Evolutionary conservation across 2,888 invertebrate genomes (phyloP), one percentile per base, ranked within the genome.

Genomic region (Xanthostigma xanthostigma): DNA sequence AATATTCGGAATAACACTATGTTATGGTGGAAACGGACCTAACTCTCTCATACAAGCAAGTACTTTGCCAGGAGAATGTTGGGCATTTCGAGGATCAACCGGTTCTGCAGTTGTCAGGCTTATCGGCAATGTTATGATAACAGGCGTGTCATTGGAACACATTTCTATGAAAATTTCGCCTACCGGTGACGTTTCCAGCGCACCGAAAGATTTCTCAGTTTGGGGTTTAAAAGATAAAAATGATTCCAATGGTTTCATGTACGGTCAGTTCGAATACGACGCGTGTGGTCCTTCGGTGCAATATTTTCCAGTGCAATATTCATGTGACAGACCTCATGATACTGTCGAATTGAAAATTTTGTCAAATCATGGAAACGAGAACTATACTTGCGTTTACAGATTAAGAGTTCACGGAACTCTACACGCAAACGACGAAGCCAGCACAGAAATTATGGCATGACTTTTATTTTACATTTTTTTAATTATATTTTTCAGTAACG

Each of bases 61-160:
- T 17, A 68, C 80, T 17, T 65, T 79, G 53, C 88, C 88, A 1
- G 92, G 92, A 1, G 79, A 89, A 64, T 92, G 92, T 64, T 92
- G 91, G 89, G 84, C 89, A 0, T 88, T 92, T 62, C 79, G 78
- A 59, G 89, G 89, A 1, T 61, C 71, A 1, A 67, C 65, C 36
- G 91, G 90, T 33, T 78, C 76, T 52, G 76, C 81, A 14, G 78
- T 83, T 1, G 79, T 94, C 38, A 75, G 82, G 56, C 71, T 93
- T 38, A 67, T 85, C 12, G 78, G 76, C 9, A 64, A 66, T 8
- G 78, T 91, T 1, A 64, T 68, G 48, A 70, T 88, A 9, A 75
- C 78, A 2, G 78, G 81, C 5, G 70, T 91, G 55, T 81, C 82
- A 45, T 56, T 92, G 45, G 90, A 91, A 62, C 91, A 92, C 58